Evolutionary conservation across 2,797 vertebrate genomes (phyloP).

Genomic region (Urocyon cinereoargenteus): DNA sequence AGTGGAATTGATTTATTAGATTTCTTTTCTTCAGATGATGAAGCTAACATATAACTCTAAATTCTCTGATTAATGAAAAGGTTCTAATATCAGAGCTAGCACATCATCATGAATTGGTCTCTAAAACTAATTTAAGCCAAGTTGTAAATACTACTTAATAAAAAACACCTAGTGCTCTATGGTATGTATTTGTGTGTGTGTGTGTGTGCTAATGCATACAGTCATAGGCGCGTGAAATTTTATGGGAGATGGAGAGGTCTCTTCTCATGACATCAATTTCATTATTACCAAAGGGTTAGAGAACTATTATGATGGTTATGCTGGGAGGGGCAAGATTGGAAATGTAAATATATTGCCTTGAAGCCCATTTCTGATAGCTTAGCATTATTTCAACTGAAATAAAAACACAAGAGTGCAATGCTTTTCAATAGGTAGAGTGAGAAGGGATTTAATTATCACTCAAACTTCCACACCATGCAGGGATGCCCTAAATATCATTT

Average conservation of each 20-base stretch:
- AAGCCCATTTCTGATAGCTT: not conserved
- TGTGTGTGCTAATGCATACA: not conserved
- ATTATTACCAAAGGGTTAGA: constrained; percentile 34
- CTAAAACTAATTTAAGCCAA: constrained; percentile 44
- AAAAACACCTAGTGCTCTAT: not conserved
- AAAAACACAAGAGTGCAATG: not conserved
- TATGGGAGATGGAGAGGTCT: not conserved
- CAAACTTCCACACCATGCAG: not conserved
- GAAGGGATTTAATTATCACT: not conserved
- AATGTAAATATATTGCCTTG: not conserved
- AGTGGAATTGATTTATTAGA: constrained; percentile 57
- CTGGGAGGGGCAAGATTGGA: not conserved
- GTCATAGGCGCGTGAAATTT: not conserved
- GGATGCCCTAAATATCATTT: not conserved
- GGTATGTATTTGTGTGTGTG: not conserved
- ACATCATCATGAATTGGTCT: not conserved
- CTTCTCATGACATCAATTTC: not conserved
- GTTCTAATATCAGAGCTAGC: not conserved
- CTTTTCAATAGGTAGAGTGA: not conserved
- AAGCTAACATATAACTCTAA: constrained; percentile 51
- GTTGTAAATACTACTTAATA: not conserved
- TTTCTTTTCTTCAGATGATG: constrained; percentile 29
- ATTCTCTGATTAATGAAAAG: constrained; percentile 53
- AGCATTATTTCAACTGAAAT: constrained; percentile 40
- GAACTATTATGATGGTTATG: constrained; percentile 20